These are phyloP conservation scores for Pentalonia nigronervosa DNA, from an alignment of 1,140 invertebrate species.

Conservation along the genomic window DNA sequence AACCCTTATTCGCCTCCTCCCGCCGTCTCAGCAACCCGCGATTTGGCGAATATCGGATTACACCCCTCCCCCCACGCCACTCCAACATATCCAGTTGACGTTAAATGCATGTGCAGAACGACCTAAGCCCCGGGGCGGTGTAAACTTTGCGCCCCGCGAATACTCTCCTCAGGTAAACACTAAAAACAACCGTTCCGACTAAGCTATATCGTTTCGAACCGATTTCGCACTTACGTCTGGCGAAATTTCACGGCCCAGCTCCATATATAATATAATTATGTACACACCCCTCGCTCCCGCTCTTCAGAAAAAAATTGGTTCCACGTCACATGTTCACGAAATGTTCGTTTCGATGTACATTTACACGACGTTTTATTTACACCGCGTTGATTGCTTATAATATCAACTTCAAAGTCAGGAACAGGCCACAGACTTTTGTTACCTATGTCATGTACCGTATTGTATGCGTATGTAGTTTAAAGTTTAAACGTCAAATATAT, in stretches of 20 bases:
- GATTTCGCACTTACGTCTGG: background rate
- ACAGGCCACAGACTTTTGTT: background rate
- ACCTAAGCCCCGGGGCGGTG: background rate
- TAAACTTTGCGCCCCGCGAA: background rate
- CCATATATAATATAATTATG: background rate
- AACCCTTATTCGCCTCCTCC: background rate
- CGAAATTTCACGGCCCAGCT: background rate
- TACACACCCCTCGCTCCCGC: background rate
- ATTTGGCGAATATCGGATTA: slow-evolving; percentile 21
- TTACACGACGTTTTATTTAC: background rate
- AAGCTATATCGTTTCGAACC: background rate
- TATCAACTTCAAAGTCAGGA: background rate
- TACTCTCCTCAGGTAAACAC: background rate
- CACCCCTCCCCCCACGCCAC: background rate
- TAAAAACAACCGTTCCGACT: background rate
- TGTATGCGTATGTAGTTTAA: background rate
- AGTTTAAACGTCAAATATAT: background rate
- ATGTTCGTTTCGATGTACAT: background rate
- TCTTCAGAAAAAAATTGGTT: background rate
- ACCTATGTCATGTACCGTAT: background rate
- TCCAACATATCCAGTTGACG: background rate
- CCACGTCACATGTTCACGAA: background rate
- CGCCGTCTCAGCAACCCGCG: background rate
- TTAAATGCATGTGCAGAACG: background rate
- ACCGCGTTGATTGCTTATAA: background rate